Conservation (phyloP, 2,113 vertebrate species). For the Puntigrus tetrazona region DNA sequence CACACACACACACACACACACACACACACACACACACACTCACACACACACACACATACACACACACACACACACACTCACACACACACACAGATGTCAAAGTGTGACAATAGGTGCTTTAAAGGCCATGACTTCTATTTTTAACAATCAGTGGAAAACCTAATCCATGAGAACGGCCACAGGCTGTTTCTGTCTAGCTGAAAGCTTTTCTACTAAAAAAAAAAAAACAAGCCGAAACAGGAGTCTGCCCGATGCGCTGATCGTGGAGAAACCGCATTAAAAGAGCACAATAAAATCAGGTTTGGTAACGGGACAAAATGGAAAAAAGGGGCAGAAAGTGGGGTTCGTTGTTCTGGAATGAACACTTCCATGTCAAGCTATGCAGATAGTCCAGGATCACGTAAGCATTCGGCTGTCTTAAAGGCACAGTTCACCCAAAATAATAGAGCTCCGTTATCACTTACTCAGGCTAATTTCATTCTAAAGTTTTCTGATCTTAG, state of each 20-base stretch:
- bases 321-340: neutral
- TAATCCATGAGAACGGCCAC: constrained; percentile 19
- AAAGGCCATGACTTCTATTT: neutral
- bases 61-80: too few species aligned
- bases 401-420: neutral
- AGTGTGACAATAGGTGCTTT: neutral
- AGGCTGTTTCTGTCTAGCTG: constrained; percentile 29
- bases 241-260: neutral
- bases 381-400: neutral
- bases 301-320: neutral
- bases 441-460: neutral
- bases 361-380: neutral
- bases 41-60: too few species aligned
- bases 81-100: neutral
- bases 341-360: neutral
- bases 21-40: too few species aligned
- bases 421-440: neutral
- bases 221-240: neutral
- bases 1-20: too few species aligned
- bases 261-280: constrained; percentile 21
- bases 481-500: neutral
- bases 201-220: constrained; percentile 31
- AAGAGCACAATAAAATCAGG: neutral
- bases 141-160: constrained; percentile 14
- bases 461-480: neutral